Base-by-base conservation (phyloP, 2,797 vertebrate genomes). In the Cetoscarus ocellatus region DNA sequence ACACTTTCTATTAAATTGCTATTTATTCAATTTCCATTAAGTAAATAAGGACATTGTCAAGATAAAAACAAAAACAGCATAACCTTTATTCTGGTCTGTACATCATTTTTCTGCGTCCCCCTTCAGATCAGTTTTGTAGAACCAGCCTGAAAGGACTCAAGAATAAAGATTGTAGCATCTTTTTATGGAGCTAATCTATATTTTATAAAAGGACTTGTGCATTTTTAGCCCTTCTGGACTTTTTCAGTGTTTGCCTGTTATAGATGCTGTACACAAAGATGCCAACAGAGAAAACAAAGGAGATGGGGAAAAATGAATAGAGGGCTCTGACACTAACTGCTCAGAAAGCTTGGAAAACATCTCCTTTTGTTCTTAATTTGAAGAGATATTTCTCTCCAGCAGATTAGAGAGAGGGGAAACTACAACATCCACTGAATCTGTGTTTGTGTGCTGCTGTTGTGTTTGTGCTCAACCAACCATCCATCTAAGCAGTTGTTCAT, bases 101-200 rank as follows among this genome's bases (percentile, higher is more conserved):
- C 35, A 12, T 18, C 51, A 45, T 52, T 19, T 47, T 19, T 53
- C 19, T 59, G 19, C 59, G 39, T 18, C 7, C 51, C 42, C 19
- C 44, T 61, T 58, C 44, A 64, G 49, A 56, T 67, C 50, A 60
- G 13, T 62, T 63, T 54, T 75, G 35, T 68, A 13, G 56, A 59
- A 82, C 59, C 61, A 61, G 38, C 61, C 71, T 11, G 39, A 34
- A 80, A 68, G 82, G 54, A 71, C 70, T 57, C 38, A 55, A 60
- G 63, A 53, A 13, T 86, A 83, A 80, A 66, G 68, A 70, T 70
- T 53, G 73, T 79, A 45, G 44, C 45, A 35, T 84, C 71, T 81
- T 85, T 90, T 88, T 86, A 82, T 88, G 79, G 80, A 83, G 49
- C 70, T 73, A 72, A 89, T 92, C 72, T 75, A 86, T 89, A 77